These are phyloP conservation scores for Martes martes DNA, from an alignment of 2,113 vertebrate species.

Conservation along the genomic window DNA sequence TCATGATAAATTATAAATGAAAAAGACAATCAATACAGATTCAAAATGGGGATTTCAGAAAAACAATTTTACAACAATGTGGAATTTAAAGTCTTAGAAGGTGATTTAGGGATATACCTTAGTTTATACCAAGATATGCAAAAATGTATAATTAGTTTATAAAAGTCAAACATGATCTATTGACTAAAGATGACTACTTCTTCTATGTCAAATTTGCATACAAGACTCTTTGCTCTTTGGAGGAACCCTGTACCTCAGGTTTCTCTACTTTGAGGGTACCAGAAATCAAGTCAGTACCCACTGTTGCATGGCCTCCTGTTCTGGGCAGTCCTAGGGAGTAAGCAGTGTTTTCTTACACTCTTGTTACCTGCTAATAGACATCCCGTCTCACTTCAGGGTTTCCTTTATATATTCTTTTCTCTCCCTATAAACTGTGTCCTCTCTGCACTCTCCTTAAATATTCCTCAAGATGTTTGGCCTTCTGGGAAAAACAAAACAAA, in stretches of 20 bases:
- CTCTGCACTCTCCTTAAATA: too few relatives aligned
- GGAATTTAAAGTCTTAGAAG: neutral
- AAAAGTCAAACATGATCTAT: neutral
- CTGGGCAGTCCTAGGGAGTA: neutral
- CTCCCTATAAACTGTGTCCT: fast-evolving
- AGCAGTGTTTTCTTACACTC: neutral
- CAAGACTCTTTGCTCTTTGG: neutral
- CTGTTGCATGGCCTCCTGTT: fast-evolving
- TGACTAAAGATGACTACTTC: neutral
- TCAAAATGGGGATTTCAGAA: neutral
- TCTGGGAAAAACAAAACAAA: neutral
- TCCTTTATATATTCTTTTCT: neutral
- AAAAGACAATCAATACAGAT: neutral
- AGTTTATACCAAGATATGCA: neutral
- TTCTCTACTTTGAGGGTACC: neutral
- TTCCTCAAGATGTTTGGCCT: neutral
- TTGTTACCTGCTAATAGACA: neutral
- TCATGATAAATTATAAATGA: neutral
- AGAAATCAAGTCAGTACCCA: neutral
- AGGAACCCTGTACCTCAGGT: neutral
- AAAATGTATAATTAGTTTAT: neutral
- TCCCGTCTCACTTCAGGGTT: fast-evolving
- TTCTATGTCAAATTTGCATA: neutral
- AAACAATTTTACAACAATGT: neutral
- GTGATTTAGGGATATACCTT: neutral